Evolutionary conservation across 2,797 vertebrate species (phyloP).

Genomic region (Cygnus olor): DNA sequence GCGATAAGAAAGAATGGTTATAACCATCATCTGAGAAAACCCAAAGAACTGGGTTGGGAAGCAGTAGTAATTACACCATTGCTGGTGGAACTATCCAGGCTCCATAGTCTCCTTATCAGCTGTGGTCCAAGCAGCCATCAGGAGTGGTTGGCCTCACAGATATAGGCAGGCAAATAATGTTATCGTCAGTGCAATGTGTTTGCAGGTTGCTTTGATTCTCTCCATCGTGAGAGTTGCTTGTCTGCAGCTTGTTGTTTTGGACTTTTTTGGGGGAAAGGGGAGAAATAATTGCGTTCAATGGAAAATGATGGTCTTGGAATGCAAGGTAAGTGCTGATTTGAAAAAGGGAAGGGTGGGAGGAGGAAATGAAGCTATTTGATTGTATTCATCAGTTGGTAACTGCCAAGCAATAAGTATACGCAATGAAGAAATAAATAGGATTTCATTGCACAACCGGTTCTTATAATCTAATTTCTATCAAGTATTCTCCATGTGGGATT

Average conservation of each 20-base stretch:
- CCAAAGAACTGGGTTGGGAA: background rate
- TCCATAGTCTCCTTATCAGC: background rate
- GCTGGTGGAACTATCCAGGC: background rate
- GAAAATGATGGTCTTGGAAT: background rate
- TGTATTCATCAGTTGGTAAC: background rate
- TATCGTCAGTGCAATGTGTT: background rate
- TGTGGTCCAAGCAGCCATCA: background rate
- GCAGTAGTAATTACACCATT: background rate
- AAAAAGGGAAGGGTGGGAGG: background rate
- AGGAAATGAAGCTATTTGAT: background rate
- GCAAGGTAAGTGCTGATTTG: background rate
- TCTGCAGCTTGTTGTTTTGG: background rate
- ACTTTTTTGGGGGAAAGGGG: too few species aligned
- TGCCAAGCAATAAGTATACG: background rate
- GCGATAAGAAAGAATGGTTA: background rate
- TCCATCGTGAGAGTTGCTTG: background rate
- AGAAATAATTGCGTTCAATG: background rate
- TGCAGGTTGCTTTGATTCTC: conserved; percentile 26
- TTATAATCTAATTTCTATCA: background rate
- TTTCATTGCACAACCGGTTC: background rate
- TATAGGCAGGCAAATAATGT: conserved; percentile 12
- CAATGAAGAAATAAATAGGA: background rate
- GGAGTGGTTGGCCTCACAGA: background rate
- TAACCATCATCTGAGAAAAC: background rate
- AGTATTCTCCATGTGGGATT: background rate